Conservation (phyloP, 2,113 vertebrate genomes). For the Patagioenas fasciata region DNA sequence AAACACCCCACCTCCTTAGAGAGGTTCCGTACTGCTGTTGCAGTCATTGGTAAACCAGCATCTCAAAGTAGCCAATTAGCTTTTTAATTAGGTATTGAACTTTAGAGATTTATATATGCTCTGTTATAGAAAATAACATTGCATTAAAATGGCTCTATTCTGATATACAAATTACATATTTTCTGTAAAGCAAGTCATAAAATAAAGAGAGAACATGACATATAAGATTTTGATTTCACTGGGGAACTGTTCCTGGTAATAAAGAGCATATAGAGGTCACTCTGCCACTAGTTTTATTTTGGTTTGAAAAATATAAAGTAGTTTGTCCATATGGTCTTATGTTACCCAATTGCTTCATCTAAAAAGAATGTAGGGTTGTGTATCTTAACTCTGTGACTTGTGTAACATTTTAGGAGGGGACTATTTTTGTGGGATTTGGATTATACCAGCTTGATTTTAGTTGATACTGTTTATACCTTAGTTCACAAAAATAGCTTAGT, state of each 20-base stretch:
- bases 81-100: slow-evolving; percentile 14
- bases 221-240: slow-evolving; percentile 50
- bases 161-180: slow-evolving; percentile 29
- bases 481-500: background rate
- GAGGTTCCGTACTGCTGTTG: background rate
- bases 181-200: slow-evolving; percentile 50
- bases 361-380: slow-evolving; percentile 59
- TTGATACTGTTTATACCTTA: background rate
- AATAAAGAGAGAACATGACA: slow-evolving; percentile 31
- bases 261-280: slow-evolving; percentile 41
- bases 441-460: slow-evolving; percentile 15
- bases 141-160: background rate
- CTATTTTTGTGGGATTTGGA: slow-evolving; percentile 19
- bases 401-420: slow-evolving; percentile 9
- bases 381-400: slow-evolving; percentile 44
- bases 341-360: slow-evolving; percentile 65
- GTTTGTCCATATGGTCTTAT: slow-evolving; percentile 55
- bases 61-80: background rate
- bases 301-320: slow-evolving; percentile 57
- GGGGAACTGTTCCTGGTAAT: slow-evolving; percentile 44
- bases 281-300: slow-evolving; percentile 49
- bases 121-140: background rate
- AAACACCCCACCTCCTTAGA: background rate
- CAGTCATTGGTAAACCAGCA: background rate
- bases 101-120: background rate